Evolutionary conservation across 2,797 vertebrate species (phyloP), one percentile per base, ranked within the genome.

Genomic region (Sebastes cheni): DNA sequence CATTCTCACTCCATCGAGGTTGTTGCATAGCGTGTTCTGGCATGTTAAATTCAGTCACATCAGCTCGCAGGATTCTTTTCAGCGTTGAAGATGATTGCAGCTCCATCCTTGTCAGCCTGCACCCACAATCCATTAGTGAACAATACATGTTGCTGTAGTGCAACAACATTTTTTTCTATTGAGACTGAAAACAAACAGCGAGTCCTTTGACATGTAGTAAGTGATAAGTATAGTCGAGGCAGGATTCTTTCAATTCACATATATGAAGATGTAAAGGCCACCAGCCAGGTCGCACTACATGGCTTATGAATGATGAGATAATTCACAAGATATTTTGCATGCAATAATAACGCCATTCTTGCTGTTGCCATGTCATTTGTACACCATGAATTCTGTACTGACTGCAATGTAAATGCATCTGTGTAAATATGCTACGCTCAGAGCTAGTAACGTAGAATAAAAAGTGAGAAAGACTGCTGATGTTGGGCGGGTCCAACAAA

Each of bases 41-140:
- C 22, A 58, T 52, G 72, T 65, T 66, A 56, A 66, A 69, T 50
- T 71, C 34, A 69, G 59, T 74, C 73, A 67, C 61, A 50, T 79
- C 18, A 72, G 20, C 68, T 23, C 27, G 16, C 14, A 61, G 18
- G 14, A 52, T 67, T 72, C 59, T 71, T 79, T 42, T 70, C 39
- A 77, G 30, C 46, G 34, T 58, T 67, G 18, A 23, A 66, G 68
- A 67, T 30, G 18, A 39, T 46, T 27, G 50, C 65, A 64, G 55
- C 58, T 50, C 27, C 39, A 50, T 70, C 14, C 13, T 77, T 60
- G 73, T 80, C 70, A 66, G 30, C 72, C 61, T 36, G 2, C 58
- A 76, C 46, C 29, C 61, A 72, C 60, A 69, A 58, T 70, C 64
- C 55, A 65, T 82, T 52, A 55, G 29, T 69, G 60, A n/a, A 50